Percentiles rank a stretch among this genome's conserved stretches.
Evolutionary conservation across 1,140 invertebrate species (phyloP).

Genomic region (Habropoda laboriosa): DNA sequence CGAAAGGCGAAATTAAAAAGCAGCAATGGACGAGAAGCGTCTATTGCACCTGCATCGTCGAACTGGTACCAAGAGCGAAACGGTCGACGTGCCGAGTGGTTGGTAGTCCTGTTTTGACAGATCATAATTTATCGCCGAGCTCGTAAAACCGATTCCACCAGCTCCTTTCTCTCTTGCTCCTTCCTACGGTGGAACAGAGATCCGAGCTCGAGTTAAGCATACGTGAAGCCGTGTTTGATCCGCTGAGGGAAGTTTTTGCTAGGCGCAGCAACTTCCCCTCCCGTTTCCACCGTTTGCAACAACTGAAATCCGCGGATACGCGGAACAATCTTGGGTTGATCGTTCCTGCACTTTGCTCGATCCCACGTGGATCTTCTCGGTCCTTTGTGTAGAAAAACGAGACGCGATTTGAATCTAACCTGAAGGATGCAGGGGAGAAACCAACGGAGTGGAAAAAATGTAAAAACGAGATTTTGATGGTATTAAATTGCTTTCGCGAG

Average conservation of each 20-base stretch:
- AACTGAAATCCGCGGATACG: background rate
- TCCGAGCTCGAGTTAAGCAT: constrained; percentile 22
- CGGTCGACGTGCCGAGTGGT: constrained; percentile 66
- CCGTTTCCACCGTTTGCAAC: background rate
- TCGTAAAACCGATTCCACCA: constrained; percentile 73
- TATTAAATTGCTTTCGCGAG: no score
- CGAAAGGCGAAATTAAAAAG: constrained; percentile 39
- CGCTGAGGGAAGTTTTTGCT: background rate
- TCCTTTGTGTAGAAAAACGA: no score
- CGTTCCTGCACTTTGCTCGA: no score
- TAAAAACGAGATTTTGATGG: no score
- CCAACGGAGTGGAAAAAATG: no score
- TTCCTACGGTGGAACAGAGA: background rate
- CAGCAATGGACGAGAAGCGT: constrained; percentile 25
- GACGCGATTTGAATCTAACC: no score
- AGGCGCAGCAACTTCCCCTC: no score
- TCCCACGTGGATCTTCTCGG: no score
- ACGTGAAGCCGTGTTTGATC: background rate
- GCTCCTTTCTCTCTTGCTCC: constrained; percentile 52
- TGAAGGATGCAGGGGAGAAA: no score
- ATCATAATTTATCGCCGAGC: constrained; percentile 75
- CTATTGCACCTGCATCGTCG: constrained; percentile 49
- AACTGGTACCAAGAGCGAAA: constrained; percentile 49
- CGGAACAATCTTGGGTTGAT: background rate
- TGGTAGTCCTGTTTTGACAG: constrained; percentile 76